Evolutionary conservation across 1,140 invertebrate species (phyloP), one percentile per base, ranked within the genome.

Genomic region (Drosophila nigromelanica): DNA sequence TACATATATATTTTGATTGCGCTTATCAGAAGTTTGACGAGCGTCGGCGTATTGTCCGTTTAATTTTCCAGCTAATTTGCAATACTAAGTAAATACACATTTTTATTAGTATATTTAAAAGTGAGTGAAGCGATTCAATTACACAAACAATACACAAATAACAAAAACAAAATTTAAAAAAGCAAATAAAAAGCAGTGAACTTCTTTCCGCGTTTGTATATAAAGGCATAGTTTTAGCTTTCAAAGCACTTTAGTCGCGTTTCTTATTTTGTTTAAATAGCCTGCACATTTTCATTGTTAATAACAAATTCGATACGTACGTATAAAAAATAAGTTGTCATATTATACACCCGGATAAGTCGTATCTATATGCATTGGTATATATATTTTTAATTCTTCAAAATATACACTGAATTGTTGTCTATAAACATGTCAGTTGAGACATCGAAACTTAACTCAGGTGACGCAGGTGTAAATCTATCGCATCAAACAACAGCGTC

Each of bases 241-340:
- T 15, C 33, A 10, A 11, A 39, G 10, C 42, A 35, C 15, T 42
- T 55, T 62, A 69, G 56, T 69, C 33, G 21, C 40, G 40, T 70
- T 54, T 47, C 40, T 48, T 33, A 47, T 39, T 54, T 62, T 45
- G 50, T 21, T 33, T 62, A 21, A 61, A 54, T 37, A 40, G 15
- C 35, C 15, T n/a, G 68, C 45, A 42, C 24, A 50, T 50, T 64
- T 71, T 14, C 43, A 40, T 56, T 56, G 61, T 71, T 51, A 35
- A 15, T 27, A 47, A 54, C 7, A 15, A 45, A 62, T 47, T 50
- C 4, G 51, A 33, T 40, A 40, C 51, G 35, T n/a, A 30, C 21
- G 30, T 42, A 42, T 35, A 68, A 18, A 5, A 35, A 10, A 51
- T 11, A 11, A 18, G 10, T 21, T 54, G 51, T 12, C 35, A 60